Conservation (phyloP, 2,797 vertebrate species). For the Gila robusta region DNA sequence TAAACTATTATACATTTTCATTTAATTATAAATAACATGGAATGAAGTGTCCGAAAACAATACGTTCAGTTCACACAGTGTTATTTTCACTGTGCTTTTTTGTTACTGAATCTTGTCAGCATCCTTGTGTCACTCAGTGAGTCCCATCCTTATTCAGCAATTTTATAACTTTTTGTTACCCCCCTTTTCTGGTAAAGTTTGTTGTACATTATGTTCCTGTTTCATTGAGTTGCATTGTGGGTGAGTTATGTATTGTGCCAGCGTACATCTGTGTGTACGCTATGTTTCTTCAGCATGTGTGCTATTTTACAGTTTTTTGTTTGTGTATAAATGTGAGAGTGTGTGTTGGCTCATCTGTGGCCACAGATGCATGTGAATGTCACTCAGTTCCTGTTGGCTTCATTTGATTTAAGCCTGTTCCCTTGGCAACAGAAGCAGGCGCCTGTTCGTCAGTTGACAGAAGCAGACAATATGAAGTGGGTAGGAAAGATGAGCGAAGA, state of each 20-base stretch:
- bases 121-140: not conserved
- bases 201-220: not conserved
- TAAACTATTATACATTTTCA: not conserved
- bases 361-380: constrained; percentile 56
- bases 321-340: constrained; percentile 51
- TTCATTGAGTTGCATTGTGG: not conserved
- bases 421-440: constrained; percentile 65
- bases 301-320: constrained; percentile 56
- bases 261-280: constrained; percentile 1
- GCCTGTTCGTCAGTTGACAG: constrained; percentile 61
- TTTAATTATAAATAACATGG: not conserved
- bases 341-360: constrained; percentile 55
- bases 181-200: not conserved
- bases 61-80: not conserved
- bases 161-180: not conserved
- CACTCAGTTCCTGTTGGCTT: constrained; percentile 58
- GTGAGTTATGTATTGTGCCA: not conserved
- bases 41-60: not conserved
- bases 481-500: constrained; percentile 57
- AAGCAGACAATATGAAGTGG: constrained; percentile 65
- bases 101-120: not conserved
- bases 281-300: constrained; percentile 34
- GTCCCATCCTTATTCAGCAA: not conserved
- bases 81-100: not conserved
- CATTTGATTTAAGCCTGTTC: constrained; percentile 65